These are phyloP conservation scores for Ahaetulla prasina DNA, from an alignment of 2,113 vertebrate genomes.

Conservation along the genomic window DNA sequence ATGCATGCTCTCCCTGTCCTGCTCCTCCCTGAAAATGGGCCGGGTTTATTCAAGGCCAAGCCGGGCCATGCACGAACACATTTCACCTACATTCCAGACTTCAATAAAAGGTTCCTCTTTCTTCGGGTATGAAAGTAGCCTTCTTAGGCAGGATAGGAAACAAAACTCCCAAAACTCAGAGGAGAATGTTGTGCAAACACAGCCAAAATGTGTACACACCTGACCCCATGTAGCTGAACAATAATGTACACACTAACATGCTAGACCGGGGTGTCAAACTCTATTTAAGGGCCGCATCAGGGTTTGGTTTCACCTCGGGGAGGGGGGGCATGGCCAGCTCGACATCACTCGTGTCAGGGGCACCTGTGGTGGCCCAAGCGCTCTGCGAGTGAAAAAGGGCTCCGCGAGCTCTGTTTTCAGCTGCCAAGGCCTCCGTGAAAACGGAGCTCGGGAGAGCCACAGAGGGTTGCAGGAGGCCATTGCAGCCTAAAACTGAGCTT, in stretches of 20 bases:
- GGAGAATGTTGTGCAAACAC: not conserved
- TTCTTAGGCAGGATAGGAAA: not conserved
- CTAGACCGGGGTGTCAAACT: not conserved
- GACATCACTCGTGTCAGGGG: too few relatives aligned
- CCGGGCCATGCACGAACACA: not conserved
- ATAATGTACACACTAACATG: not conserved
- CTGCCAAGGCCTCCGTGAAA: too few relatives aligned
- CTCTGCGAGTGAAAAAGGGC: too few relatives aligned
- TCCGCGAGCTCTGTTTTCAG: too few relatives aligned
- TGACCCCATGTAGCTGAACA: not conserved
- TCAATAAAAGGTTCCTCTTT: not conserved
- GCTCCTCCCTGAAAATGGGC: not conserved
- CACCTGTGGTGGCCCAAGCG: too few relatives aligned
- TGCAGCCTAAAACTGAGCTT: too few relatives aligned
- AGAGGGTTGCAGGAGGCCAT: too few relatives aligned
- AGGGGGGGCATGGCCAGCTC: too few relatives aligned
- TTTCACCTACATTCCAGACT: not conserved
- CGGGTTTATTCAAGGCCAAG: not conserved
- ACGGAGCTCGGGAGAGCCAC: too few relatives aligned
- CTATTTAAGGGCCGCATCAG: too few relatives aligned
- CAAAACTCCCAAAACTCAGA: not conserved
- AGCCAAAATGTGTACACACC: not conserved
- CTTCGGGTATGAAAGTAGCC: not conserved
- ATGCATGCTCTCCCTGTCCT: not conserved
- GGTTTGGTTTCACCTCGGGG: too few relatives aligned